A percentile compares a stretch with the other conserved stretches of the same genome.
Evolutionary conservation across 2,888 invertebrate genomes (phyloP).

Genomic region (Ethmia dodecea): DNA sequence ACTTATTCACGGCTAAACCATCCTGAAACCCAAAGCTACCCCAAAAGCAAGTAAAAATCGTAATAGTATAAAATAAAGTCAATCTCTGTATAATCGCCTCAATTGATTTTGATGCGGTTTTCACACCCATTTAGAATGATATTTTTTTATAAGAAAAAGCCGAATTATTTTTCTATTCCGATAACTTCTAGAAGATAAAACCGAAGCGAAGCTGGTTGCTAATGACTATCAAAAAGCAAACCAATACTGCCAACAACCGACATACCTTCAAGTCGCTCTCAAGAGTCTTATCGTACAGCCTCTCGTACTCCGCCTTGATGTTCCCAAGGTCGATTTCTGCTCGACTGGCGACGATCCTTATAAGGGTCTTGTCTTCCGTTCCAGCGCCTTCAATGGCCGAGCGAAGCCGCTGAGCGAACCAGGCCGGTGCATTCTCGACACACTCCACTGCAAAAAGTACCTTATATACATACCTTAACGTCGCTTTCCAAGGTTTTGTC

Average conservation of each 20-base stretch:
- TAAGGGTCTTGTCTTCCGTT: conserved; percentile 82
- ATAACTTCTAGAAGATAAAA: too few relatives aligned
- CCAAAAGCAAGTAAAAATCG: too few relatives aligned
- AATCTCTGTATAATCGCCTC: too few relatives aligned
- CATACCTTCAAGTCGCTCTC: conserved; percentile 80
- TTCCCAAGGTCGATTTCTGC: conserved; percentile 83
- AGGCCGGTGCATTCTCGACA: conserved; percentile 82
- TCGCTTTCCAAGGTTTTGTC: conserved; percentile 82
- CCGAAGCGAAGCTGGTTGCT: too few relatives aligned
- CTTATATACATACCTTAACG: conserved; percentile 71
- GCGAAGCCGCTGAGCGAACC: conserved; percentile 83
- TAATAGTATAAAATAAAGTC: too few relatives aligned
- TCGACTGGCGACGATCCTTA: conserved; percentile 82
- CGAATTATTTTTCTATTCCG: too few relatives aligned
- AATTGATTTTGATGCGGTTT: too few relatives aligned
- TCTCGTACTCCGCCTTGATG: conserved; percentile 84
- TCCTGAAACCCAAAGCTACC: too few relatives aligned
- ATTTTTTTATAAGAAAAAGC: too few relatives aligned
- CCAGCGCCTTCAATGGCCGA: conserved; percentile 82
- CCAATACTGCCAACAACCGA: conserved; percentile 14
- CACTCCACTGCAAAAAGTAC: conserved; percentile 80
- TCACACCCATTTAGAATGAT: too few relatives aligned
- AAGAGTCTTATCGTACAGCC: conserved; percentile 82
- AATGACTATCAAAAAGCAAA: too few relatives aligned
- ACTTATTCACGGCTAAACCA: too few relatives aligned